A percentile compares a stretch with the other conserved stretches of the same genome.
Evolutionary conservation across 2,113 vertebrate genomes (phyloP).

Genomic region (pig (Sus scrofa)): T2T-Sscrofa CM000824.6:191443001-191443500

Average conservation of each 20-base stretch:
- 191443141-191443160: neutral
- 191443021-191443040: slow-evolving; percentile 21
- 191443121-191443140: neutral
- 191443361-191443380: too few relatives aligned
- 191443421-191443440: too few relatives aligned
- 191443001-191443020: neutral
- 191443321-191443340: too few relatives aligned
- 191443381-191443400: too few relatives aligned
- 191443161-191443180: neutral
- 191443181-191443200: neutral
- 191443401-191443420: too few relatives aligned
- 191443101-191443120: neutral
- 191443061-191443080: neutral
- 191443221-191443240: neutral
- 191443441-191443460: too few relatives aligned
- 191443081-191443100: neutral
- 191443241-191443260: neutral
- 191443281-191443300: neutral
- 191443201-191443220: neutral
- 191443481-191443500: too few relatives aligned
- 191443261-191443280: neutral
- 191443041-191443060: neutral
- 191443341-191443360: too few relatives aligned
- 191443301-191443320: too few relatives aligned
- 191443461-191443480: too few relatives aligned